Conservation (phyloP, 1,140 invertebrate genomes). For the Panagrolaimus sp. region DNA sequence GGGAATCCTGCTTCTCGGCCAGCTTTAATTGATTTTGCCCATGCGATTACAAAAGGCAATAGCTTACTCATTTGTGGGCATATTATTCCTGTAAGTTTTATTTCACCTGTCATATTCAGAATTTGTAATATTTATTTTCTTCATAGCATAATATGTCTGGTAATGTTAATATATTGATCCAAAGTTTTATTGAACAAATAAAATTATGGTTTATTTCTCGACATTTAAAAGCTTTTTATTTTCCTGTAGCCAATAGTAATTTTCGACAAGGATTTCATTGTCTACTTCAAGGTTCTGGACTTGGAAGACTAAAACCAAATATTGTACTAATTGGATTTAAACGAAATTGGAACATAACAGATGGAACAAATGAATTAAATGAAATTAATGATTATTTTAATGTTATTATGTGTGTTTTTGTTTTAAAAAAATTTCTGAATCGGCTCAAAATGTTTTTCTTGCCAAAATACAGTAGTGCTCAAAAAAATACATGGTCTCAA, state of each 20-base stretch:
- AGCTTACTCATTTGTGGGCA: conserved; percentile 84
- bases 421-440: background rate
- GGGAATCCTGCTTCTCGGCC: conserved; percentile 75
- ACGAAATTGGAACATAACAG: conserved; percentile 75
- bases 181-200: conserved; percentile 19
- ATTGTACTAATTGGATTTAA: conserved; percentile 87
- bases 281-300: conserved; percentile 64
- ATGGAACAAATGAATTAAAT: conserved; percentile 58
- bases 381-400: conserved; percentile 78
- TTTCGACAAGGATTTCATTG: conserved; percentile 24
- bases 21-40: conserved; percentile 78
- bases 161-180: conserved; percentile 21
- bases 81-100: conserved; percentile 68
- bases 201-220: conserved; percentile 20
- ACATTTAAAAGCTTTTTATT: conserved; percentile 26
- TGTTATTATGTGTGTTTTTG: conserved; percentile 76
- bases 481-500: no score
- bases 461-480: no score
- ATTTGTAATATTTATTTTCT: no score
- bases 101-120: no score
- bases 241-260: conserved; percentile 14
- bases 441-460: no score
- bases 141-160: conserved; percentile 33
- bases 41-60: conserved; percentile 80
- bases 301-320: conserved; percentile 84